Base-by-base conservation (phyloP, 2,888 invertebrate species). In the Sarcophaga variegata region DNA sequence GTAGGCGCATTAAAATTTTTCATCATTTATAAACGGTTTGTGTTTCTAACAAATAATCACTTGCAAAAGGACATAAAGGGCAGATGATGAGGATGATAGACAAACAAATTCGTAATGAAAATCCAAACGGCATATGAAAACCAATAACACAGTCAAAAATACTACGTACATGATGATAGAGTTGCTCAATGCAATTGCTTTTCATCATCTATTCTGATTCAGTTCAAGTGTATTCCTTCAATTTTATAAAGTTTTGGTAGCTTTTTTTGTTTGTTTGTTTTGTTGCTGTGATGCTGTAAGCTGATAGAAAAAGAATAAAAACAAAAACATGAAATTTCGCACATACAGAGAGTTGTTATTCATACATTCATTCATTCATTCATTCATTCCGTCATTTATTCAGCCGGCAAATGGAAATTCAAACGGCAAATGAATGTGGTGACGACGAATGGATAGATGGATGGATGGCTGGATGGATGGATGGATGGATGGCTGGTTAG, bases 391-490 rank as follows among this genome's bases (percentile, higher is more conserved):
- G 0, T 11, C 59, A 4, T 63, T n/a, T 17, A 22, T 5, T 17
- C 17, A 54, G 71, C 4, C 63, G 71, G 71, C 77, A 83, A 83
- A 78, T 83, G 83, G 71, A 83, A 83, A 78, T 71, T 67, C 64
- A 77, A 78, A 83, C 64, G 77, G 45, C 66, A 72, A 83, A 77
- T 83, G 83, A 66, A 71, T 82, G 77, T n/a, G 82, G 82, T 82
- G 37, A 64, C 10, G 37, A 25, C 64, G 69, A 49, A 54, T 45
- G 25, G 20, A n/a, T 45, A 2, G 20, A 49, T 27, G 45, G 62
- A 69, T 77, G 22, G 22, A 22, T 22, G 22, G 22, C 1, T 22
- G 22, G 22, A 22, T 22, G 22, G 22, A 22, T 22, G 22, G 22
- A 22, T 22, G 22, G 22, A 22, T 22, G 22, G 22, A 22, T 22